Evolutionary conservation across 2,888 invertebrate species (phyloP), one percentile per base, ranked within the genome.

Genomic region (Dasysyrphus tricinctus): DNA sequence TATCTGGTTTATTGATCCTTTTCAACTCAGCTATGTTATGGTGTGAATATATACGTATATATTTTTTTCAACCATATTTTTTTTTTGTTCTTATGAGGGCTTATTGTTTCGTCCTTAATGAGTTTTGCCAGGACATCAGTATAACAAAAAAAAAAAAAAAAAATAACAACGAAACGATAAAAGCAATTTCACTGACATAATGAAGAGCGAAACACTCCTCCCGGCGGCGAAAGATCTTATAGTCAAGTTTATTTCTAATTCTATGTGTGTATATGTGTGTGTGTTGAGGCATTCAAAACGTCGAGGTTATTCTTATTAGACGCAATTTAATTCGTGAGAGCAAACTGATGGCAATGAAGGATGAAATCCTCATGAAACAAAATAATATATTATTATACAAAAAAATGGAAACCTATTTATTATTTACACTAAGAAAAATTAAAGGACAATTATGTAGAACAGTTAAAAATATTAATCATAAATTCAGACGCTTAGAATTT

Each of bases 1-100:
- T 86, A 86, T 86, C 86, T 82, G 57, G 51, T 86, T 72, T 86
- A 86, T 86, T 82, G 86, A 86, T 86, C 82, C 78, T 72, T 80
- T 79, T 82, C 70, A 78, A 79, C 78, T 79, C 24, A 42, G 24
- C 24, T 57, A 16, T 34, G 77, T 74, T 78, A 78, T 78, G 63
- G 78, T 72, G 70, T 70, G 65, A 74, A 86, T 78, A 81, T 78
- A 74, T 19, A 5, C 29, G 24, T 24, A 24, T 24, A 16, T 37
- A 6, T 42, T 61, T 61, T 29, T 24, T 63, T 42, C 54, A 24
- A 24, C 29, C 37, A 9, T 16, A 76, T 29, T 57, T 69, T 80
- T 75, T 54, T 63, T 12, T 42, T n/a, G n/a, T n/a, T 14, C 6
- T 42, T 72, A 56, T 73, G 37, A 70, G 81, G 74, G 63, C 77